phyloP scores from a whole-genome alignment of 2,113 vertebrate species.

The Gobio gobio region DNA sequence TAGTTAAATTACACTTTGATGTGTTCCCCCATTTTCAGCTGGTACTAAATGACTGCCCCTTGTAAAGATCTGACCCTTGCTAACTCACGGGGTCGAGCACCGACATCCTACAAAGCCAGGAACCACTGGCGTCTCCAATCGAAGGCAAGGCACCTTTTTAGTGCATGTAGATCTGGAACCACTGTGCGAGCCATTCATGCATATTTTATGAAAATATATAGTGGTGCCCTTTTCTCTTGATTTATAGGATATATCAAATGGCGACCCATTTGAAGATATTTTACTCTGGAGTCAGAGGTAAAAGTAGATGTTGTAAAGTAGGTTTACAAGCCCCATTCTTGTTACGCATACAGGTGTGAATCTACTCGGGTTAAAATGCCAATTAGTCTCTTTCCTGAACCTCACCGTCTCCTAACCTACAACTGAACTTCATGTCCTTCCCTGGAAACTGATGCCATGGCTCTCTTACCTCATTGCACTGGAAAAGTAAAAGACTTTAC shows the following conservation, averaged over 20 bases:
- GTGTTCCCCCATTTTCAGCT: constrained; percentile 67
- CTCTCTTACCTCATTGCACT: not conserved
- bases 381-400: constrained; percentile 60
- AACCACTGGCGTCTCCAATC: constrained; percentile 22
- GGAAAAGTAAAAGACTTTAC: not conserved
- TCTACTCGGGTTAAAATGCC: constrained; percentile 62
- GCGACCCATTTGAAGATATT: constrained; percentile 36
- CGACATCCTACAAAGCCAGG: constrained; percentile 48
- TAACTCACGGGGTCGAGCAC: constrained; percentile 52
- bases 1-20: constrained; percentile 81
- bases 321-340: constrained; percentile 60
- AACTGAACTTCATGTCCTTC: constrained; percentile 31
- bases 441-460: not conserved
- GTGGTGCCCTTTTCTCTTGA: constrained; percentile 38
- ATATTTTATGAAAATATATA: constrained; percentile 52
- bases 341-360: constrained; percentile 59
- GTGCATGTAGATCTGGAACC: constrained; percentile 34
- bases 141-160: constrained; percentile 42
- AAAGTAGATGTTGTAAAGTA: constrained; percentile 55
- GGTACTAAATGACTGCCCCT: constrained; percentile 67
- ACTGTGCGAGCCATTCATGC: constrained; percentile 48
- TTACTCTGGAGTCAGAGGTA: constrained; percentile 33
- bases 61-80: constrained; percentile 62
- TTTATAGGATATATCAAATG: constrained; percentile 44
- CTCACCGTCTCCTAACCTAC: constrained; percentile 45